A percentile compares a stretch with the other conserved stretches of the same genome.
Evolutionary conservation across 2,888 invertebrate genomes (phyloP).

Genomic region (Lymantria dispar): DNA sequence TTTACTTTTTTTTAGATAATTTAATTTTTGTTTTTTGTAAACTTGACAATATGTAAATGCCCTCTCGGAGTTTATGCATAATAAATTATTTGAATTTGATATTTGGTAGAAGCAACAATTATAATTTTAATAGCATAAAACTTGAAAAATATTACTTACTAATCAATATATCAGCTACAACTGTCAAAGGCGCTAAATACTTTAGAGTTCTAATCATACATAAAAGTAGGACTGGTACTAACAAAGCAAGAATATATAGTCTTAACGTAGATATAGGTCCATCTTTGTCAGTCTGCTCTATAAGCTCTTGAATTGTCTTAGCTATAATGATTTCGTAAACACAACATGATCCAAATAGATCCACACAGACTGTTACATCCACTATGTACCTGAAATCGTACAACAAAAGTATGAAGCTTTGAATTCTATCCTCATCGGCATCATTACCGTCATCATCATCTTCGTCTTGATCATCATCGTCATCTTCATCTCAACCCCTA

Average conservation of each 20-base stretch:
- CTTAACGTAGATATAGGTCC: constrained; percentile 30
- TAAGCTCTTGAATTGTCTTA: constrained; percentile 62
- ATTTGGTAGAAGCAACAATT: too few relatives aligned
- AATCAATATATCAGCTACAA: constrained; percentile 68
- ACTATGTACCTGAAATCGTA: constrained; percentile 44
- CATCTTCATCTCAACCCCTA: too few relatives aligned
- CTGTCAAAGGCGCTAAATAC: constrained; percentile 68
- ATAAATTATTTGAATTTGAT: too few relatives aligned
- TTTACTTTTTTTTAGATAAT: too few relatives aligned
- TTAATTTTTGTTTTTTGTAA: too few relatives aligned
- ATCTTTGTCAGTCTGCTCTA: constrained; percentile 37
- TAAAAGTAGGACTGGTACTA: constrained; percentile 63
- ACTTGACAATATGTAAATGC: too few relatives aligned
- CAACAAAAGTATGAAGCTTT: neutral
- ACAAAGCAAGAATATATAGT: constrained; percentile 54
- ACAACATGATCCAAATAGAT: constrained; percentile 71
- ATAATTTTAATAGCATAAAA: neutral
- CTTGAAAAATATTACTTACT: constrained; percentile 40
- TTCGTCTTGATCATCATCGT: too few relatives aligned
- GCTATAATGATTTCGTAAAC: constrained; percentile 75
- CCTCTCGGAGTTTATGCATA: too few relatives aligned
- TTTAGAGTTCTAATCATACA: constrained; percentile 74
- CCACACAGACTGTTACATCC: constrained; percentile 63
- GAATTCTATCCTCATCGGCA: too few relatives aligned
- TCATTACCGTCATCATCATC: too few relatives aligned